These are phyloP conservation scores for Stenurella melanura DNA, from an alignment of 2,888 invertebrate genomes.

Conservation along the genomic window DNA sequence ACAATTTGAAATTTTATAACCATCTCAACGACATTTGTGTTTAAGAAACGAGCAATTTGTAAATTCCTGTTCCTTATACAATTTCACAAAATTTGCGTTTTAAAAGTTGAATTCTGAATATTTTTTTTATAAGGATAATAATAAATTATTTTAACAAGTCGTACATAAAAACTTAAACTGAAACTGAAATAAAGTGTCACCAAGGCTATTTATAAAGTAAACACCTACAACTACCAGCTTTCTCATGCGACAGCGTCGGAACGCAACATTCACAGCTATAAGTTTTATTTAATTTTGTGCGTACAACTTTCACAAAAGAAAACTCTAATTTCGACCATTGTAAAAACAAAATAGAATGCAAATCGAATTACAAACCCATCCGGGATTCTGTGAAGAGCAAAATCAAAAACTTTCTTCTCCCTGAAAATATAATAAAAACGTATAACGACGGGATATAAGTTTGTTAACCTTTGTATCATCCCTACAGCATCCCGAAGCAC, in stretches of 20 bases:
- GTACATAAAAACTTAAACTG: too few species aligned
- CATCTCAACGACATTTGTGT: too few species aligned
- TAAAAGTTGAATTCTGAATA: too few species aligned
- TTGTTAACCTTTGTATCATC: slow-evolving; percentile 52
- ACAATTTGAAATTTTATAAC: too few species aligned
- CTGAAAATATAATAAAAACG: slow-evolving; percentile 41
- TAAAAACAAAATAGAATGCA: neutral
- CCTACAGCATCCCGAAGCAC: slow-evolving; percentile 51
- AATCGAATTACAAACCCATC: neutral
- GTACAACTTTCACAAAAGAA: neutral
- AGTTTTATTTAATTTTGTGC: neutral
- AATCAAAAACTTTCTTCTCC: neutral
- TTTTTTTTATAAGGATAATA: too few species aligned
- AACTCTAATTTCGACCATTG: neutral
- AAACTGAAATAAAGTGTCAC: too few species aligned
- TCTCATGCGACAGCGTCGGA: neutral
- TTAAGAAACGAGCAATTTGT: too few species aligned
- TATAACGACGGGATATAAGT: slow-evolving; percentile 50
- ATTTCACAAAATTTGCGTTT: too few species aligned
- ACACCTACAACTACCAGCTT: too few species aligned
- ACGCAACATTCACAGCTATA: neutral
- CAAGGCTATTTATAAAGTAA: too few species aligned
- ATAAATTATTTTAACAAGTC: too few species aligned
- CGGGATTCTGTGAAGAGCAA: neutral
- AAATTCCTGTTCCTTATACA: too few species aligned